Conservation (phyloP, 2,113 vertebrate species). For the Protobothrops mucrosquamatus region DNA sequence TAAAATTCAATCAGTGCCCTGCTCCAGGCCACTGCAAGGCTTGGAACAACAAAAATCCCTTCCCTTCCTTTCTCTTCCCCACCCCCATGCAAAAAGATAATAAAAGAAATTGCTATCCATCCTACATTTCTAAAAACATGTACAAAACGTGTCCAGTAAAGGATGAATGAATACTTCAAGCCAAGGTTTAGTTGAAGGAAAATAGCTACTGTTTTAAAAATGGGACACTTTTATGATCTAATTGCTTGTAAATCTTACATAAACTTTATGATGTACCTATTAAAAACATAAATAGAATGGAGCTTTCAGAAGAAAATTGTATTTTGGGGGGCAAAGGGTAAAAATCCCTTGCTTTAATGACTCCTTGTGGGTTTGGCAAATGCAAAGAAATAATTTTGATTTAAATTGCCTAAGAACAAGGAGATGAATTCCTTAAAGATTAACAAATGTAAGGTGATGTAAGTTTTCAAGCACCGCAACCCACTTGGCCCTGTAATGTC, state of each 20-base stretch:
- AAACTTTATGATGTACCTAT: neutral
- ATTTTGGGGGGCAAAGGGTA: constrained; percentile 11
- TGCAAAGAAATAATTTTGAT: constrained; percentile 39
- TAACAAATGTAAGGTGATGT: neutral
- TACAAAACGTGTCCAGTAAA: neutral
- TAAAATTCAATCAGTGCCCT: neutral
- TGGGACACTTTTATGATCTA: neutral
- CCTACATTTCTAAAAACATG: neutral
- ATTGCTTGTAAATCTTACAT: neutral
- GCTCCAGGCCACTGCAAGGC: neutral
- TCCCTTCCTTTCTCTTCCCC: neutral
- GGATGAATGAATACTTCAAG: neutral
- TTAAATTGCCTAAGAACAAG: constrained; percentile 12
- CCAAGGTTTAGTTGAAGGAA: constrained; percentile 21
- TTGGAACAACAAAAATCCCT: neutral
- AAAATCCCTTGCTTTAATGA: constrained; percentile 33
- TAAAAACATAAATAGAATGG: neutral
- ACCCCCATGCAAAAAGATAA: neutral
- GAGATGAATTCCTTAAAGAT: neutral
- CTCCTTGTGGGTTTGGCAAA: constrained; percentile 35
- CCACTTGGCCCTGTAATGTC: neutral
- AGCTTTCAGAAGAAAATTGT: constrained; percentile 22
- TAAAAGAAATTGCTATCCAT: neutral
- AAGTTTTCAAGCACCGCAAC: neutral
- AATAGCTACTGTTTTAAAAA: neutral